A percentile compares a stretch with the other conserved stretches of the same genome.
Conservation (phyloP, 2,113 vertebrate genomes). For the Oreochromis tanganicae region DNA sequence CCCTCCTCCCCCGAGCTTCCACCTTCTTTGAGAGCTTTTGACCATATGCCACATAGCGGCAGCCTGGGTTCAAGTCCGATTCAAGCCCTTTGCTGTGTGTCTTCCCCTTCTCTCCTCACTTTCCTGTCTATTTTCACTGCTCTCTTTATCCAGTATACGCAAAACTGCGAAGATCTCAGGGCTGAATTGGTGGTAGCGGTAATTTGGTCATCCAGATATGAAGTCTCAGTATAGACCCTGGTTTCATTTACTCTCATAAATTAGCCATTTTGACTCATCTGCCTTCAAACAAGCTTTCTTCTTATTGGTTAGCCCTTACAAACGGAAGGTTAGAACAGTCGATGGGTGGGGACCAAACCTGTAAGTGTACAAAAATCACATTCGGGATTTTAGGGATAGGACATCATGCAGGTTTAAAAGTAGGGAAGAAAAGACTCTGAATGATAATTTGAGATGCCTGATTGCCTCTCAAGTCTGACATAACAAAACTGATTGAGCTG, state of each 20-base stretch:
- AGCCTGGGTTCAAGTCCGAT: background rate
- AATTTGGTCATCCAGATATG: background rate
- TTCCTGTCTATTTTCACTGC: background rate
- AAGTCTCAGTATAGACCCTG: background rate
- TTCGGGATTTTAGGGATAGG: background rate
- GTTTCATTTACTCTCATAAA: background rate
- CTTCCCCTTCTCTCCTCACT: background rate
- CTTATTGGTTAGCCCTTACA: background rate
- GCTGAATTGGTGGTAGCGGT: background rate
- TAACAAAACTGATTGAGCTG: background rate
- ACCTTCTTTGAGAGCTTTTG: background rate
- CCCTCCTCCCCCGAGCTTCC: fast-evolving
- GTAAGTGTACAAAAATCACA: background rate
- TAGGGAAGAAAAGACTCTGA: background rate
- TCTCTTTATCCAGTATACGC: background rate
- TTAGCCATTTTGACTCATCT: background rate
- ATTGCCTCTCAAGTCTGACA: background rate
- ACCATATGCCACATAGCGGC: background rate
- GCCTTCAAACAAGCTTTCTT: background rate
- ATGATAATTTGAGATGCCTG: background rate
- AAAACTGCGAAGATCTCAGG: background rate
- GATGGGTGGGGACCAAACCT: background rate
- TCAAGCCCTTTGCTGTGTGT: background rate
- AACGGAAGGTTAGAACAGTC: background rate
- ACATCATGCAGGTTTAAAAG: background rate